A percentile compares a stretch with the other conserved stretches of the same genome.
Evolutionary conservation across 2,888 invertebrate species (phyloP).

Genomic region (Melolontha melolontha): DNA sequence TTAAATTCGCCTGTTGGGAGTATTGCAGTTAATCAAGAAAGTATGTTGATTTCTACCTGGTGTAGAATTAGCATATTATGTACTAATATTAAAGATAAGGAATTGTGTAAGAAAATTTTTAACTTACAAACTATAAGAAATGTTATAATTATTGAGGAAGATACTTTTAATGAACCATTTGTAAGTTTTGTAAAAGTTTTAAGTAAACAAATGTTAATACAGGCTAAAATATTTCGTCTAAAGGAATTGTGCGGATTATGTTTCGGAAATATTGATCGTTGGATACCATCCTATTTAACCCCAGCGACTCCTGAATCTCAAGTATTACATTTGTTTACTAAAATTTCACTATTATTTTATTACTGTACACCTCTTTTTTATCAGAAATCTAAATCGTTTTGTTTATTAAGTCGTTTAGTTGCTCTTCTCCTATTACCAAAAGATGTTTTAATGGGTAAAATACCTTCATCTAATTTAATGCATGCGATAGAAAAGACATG

Average conservation of each 20-base stretch:
- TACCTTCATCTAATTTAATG: slow-evolving; percentile 62
- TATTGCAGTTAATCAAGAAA: slow-evolving; percentile 54
- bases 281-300: slow-evolving; percentile 54
- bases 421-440: slow-evolving; percentile 67
- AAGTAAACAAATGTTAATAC: slow-evolving; percentile 50
- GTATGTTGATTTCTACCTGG: slow-evolving; percentile 59
- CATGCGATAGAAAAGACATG: slow-evolving; percentile 68
- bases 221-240: slow-evolving; percentile 43
- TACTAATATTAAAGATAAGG: slow-evolving; percentile 49
- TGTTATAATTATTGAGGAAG: slow-evolving; percentile 43
- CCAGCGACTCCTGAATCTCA: slow-evolving; percentile 56
- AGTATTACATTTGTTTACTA: slow-evolving; percentile 58
- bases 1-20: slow-evolving; percentile 52
- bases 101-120: slow-evolving; percentile 54
- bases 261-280: slow-evolving; percentile 57
- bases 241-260: slow-evolving; percentile 57
- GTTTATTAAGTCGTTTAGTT: slow-evolving; percentile 68
- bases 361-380: slow-evolving; percentile 60
- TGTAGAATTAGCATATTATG: slow-evolving; percentile 58
- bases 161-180: slow-evolving; percentile 53
- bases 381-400: slow-evolving; percentile 59
- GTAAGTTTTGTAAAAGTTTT: slow-evolving; percentile 57
- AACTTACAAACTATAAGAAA: slow-evolving; percentile 52
- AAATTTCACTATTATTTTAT: slow-evolving; percentile 56
- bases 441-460: slow-evolving; percentile 66